These are phyloP conservation scores for Auanema freiburgensis DNA, from an alignment of 2,888 invertebrate species.

Conservation along the genomic window DNA sequence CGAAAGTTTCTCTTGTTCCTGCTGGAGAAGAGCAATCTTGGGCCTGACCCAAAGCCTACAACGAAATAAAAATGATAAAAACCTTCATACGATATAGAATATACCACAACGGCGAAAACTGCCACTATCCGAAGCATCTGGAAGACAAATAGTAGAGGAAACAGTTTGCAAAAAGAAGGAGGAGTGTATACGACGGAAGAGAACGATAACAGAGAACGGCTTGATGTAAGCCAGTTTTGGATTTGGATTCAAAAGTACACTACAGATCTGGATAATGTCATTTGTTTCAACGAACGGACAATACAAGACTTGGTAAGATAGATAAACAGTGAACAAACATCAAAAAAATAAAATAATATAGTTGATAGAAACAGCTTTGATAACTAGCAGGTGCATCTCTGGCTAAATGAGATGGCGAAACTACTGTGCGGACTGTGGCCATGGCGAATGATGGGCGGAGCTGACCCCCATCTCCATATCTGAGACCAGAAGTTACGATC, in stretches of 20 bases:
- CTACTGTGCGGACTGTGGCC: not conserved
- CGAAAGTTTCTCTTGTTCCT: slow-evolving; percentile 48
- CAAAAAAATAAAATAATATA: slow-evolving; percentile 2
- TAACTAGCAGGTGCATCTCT: not conserved
- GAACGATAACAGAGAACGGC: not conserved
- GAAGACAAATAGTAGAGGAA: slow-evolving; percentile 6
- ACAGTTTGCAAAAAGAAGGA: not conserved
- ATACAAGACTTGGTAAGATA: not conserved
- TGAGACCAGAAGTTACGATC: too few relatives aligned
- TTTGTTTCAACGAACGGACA: not conserved
- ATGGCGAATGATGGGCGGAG: not conserved
- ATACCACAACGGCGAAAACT: slow-evolving; percentile 5
- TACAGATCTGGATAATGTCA: not conserved
- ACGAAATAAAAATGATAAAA: not conserved
- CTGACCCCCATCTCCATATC: too few relatives aligned
- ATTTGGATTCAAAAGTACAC: not conserved
- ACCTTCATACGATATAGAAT: not conserved
- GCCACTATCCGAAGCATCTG: slow-evolving; percentile 18
- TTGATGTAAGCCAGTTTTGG: not conserved
- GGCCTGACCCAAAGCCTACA: slow-evolving; percentile 26
- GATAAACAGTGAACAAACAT: not conserved
- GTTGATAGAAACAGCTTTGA: not conserved
- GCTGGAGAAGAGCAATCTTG: slow-evolving; percentile 47
- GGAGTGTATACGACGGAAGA: too few relatives aligned
- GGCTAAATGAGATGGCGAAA: not conserved